These are phyloP conservation scores for Calyptommatus sinebrachiatus DNA, from an alignment of 2,113 vertebrate species.

Conservation along the genomic window DNA sequence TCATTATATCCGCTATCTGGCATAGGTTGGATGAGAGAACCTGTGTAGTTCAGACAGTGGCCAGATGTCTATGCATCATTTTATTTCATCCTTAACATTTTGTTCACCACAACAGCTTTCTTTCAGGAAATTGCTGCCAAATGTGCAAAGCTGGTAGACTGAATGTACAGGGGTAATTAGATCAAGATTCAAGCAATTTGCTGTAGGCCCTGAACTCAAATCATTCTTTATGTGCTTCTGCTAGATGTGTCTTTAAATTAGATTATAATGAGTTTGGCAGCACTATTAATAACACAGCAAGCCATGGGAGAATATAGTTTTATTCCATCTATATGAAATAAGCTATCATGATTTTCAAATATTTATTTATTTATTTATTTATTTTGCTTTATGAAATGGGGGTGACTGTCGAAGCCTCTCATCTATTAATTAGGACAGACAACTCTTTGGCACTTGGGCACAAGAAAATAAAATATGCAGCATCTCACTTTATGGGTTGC, in stretches of 20 bases:
- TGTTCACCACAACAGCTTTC: not conserved
- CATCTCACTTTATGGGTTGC: constrained; percentile 33
- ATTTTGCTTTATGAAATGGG: constrained; percentile 17
- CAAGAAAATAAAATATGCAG: constrained; percentile 49
- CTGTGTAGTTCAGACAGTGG: not conserved
- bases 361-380: not conserved
- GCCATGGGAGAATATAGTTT: constrained; percentile 39
- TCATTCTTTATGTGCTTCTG: constrained; percentile 53
- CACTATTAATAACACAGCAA: constrained; percentile 55
- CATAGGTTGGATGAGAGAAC: not conserved
- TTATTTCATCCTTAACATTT: not conserved
- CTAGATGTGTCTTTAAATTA: constrained; percentile 61
- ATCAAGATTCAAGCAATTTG: constrained; percentile 62
- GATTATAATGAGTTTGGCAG: constrained; percentile 61
- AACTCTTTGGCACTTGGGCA: constrained; percentile 33
- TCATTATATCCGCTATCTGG: not conserved
- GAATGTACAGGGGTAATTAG: constrained; percentile 51
- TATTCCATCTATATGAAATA: constrained; percentile 26
- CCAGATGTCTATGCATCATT: not conserved
- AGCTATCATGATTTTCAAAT: not conserved
- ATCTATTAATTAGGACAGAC: constrained; percentile 52
- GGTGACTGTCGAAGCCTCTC: constrained; percentile 31
- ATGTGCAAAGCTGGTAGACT: not conserved
- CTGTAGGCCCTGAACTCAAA: constrained; percentile 47
- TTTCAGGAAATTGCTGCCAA: constrained; percentile 25